Conservation (phyloP, 2,113 vertebrate genomes). For the Murina feae region DNA sequence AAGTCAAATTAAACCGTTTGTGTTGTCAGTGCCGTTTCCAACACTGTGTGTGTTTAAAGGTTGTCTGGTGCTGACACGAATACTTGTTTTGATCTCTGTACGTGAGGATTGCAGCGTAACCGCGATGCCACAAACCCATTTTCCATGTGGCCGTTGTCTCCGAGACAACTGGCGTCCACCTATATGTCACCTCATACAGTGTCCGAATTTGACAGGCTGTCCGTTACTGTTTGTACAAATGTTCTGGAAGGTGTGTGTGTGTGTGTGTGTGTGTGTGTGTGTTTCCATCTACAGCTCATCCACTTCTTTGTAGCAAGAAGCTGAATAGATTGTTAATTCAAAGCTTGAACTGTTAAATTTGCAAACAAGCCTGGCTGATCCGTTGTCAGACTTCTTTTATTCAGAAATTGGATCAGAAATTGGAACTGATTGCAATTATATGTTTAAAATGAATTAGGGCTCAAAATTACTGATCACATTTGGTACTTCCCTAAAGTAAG, state of each 20-base stretch:
- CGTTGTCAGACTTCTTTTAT: not conserved
- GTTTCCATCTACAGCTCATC: not conserved
- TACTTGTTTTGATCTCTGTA: not conserved
- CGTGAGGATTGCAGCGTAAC: not conserved
- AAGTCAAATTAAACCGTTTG: not conserved
- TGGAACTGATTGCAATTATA: not conserved
- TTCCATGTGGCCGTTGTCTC: not conserved
- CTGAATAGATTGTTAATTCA: not conserved
- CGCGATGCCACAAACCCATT: not conserved
- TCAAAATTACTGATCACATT: not conserved
- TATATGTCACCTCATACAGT: not conserved
- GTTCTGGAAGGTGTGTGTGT: not conserved
- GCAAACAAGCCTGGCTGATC: not conserved
- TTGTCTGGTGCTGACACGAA: not conserved
- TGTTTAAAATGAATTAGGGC: not conserved
- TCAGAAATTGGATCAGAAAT: not conserved
- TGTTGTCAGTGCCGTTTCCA: not conserved
- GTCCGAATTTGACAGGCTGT: not conserved
- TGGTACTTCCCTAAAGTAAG: not conserved
- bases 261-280: not conserved
- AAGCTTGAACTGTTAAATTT: not conserved
- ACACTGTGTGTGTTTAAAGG: not conserved
- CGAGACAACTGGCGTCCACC: not conserved
- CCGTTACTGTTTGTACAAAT: not conserved
- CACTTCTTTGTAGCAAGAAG: not conserved